Evolutionary conservation across 2,888 invertebrate genomes (phyloP), one percentile per base, ranked within the genome.

Genomic region (Nebria brevicollis): DNA sequence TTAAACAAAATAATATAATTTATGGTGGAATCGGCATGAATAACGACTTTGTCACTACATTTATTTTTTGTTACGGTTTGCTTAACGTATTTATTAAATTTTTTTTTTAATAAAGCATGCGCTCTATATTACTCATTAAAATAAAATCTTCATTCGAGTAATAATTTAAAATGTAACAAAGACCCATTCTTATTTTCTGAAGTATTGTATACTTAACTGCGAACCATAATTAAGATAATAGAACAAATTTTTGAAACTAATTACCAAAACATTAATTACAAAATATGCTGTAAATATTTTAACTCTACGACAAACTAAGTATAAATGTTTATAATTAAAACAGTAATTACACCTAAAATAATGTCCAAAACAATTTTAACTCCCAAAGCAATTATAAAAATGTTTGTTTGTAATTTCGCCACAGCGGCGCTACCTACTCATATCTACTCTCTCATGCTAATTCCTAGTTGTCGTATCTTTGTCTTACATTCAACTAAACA

Each of bases 331-430:
- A 34, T 34, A 72, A 75, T 75, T 75, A 75, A 75, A 54, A 75
- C 43, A 42, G 43, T 75, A 54, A 54, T 54, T 75, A 34, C 43
- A 42, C 25, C 43, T 54, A 74, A 74, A 43, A 74, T 54, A 65
- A 13, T 65, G 26, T 34, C 34, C 75, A 20, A 43, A 54, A 64
- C 26, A 77, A 72, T 72, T 77, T 25, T 72, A 65, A 77, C 26
- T 54, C 54, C 72, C 34, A 41, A 25, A 15, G 41, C 72, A 77
- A 77, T 77, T 77, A 77, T 70, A 77, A 77, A 76, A 70, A 72
- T n/a, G 54, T 13, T 70, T 41, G 74, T 74, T 74, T 11, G n/a
- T 15, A 75, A 66, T 66, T 64, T 66, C 26, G 41, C 75, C 75
- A 66, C 66, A 4, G 79, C 65, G 68, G 74, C 42, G 79, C 79